Percentiles rank a stretch among this genome's conserved stretches.
These are phyloP conservation scores for Panagrolaimus sp. DNA, from an alignment of 1,140 invertebrate genomes.

Conservation along the genomic window DNA sequence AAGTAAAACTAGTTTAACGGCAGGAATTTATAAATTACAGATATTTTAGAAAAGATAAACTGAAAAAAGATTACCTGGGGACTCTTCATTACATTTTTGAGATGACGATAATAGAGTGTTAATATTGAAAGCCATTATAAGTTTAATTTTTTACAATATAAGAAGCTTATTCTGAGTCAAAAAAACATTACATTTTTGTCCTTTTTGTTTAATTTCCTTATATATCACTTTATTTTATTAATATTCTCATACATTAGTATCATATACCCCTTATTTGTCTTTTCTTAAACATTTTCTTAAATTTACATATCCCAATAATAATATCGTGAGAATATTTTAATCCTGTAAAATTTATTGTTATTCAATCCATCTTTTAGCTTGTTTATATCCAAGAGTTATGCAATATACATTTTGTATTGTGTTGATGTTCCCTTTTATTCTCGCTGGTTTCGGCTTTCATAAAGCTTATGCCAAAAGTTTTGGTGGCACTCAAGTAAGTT, in stretches of 20 bases:
- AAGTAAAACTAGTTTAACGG: too few species aligned
- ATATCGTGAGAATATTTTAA: slow-evolving; percentile 7
- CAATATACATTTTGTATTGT: not conserved
- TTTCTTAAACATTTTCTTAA: not conserved
- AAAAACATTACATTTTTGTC: too few species aligned
- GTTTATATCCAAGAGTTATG: not conserved
- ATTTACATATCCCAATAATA: not conserved
- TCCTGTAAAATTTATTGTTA: slow-evolving; percentile 3
- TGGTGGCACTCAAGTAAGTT: slow-evolving; percentile 10
- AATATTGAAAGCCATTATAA: too few species aligned
- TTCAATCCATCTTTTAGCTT: slow-evolving; percentile 2
- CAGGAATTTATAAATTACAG: too few species aligned
- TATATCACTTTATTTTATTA: too few species aligned
- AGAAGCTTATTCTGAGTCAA: too few species aligned
- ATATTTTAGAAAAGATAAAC: too few species aligned
- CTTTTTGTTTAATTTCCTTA: too few species aligned
- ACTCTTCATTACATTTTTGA: too few species aligned
- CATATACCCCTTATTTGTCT: not conserved
- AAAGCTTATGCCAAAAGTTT: slow-evolving; percentile 5
- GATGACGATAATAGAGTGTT: too few species aligned
- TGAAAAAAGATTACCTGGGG: too few species aligned
- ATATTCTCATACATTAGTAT: slow-evolving; percentile 11
- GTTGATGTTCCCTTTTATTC: slow-evolving; percentile 1
- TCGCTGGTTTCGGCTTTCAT: slow-evolving; percentile 16
- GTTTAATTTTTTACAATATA: too few species aligned